Evolutionary conservation across 1,140 invertebrate genomes (phyloP).

Genomic region (Vollenhovia emeryi): DNA sequence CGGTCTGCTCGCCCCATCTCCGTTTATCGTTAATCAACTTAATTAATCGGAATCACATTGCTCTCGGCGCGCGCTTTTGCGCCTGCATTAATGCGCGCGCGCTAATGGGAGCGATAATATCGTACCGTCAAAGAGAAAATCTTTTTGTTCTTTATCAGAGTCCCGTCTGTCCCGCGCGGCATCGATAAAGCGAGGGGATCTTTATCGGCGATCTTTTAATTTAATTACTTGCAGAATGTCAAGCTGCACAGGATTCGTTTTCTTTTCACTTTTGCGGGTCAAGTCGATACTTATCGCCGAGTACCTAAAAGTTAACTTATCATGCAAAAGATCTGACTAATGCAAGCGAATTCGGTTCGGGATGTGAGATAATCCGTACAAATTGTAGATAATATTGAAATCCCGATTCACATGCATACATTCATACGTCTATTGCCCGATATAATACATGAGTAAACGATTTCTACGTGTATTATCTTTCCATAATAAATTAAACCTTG

Average conservation of each 20-base stretch:
- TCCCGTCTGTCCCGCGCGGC: neutral
- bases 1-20: neutral
- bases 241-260: neutral
- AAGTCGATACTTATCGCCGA: neutral
- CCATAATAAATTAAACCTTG: neutral
- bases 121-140: constrained; percentile 54
- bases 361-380: neutral
- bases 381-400: neutral
- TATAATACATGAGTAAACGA: neutral
- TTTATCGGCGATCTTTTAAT: constrained; percentile 33
- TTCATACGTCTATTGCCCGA: neutral
- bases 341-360: neutral
- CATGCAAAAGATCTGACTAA: neutral
- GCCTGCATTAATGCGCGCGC: constrained; percentile 29
- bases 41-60: constrained; percentile 52
- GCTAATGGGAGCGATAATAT: constrained; percentile 50
- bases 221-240: constrained; percentile 16
- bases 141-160: constrained; percentile 43
- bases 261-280: neutral
- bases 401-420: neutral
- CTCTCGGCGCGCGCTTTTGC: constrained; percentile 28
- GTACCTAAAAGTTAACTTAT: neutral
- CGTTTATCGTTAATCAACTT: constrained; percentile 32
- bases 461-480: neutral
- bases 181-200: constrained; percentile 27